phyloP scores from a whole-genome alignment of 2,797 vertebrate genomes.

The Periophthalmus magnuspinnatus region DNA sequence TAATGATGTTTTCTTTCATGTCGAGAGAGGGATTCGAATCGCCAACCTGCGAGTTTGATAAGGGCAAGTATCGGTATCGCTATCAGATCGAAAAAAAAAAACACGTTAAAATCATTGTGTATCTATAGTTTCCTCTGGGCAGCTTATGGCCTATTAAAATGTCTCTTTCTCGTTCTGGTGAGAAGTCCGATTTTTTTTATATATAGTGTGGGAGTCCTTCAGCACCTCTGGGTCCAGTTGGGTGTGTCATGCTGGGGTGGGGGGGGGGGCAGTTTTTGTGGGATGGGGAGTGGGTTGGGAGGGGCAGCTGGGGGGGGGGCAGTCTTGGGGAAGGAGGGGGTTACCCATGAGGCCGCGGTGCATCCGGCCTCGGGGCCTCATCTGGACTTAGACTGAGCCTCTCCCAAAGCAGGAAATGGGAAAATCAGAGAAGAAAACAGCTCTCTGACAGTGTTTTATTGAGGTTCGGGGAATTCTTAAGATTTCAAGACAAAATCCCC shows the following conservation, averaged over 20 bases:
- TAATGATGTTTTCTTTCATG: too few relatives aligned
- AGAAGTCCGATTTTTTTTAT: too few relatives aligned
- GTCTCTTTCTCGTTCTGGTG: not conserved
- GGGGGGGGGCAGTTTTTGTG: conserved; percentile 20
- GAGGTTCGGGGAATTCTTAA: conserved; percentile 5
- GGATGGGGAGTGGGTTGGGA: conserved; percentile 20
- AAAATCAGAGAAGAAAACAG: conserved; percentile 23
- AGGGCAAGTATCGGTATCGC: too few relatives aligned
- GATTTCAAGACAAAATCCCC: not conserved
- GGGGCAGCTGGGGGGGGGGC: too few relatives aligned
- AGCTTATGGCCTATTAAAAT: not conserved
- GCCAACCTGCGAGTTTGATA: too few relatives aligned
- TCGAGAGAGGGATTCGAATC: too few relatives aligned
- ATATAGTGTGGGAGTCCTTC: not conserved
- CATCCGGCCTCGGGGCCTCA: conserved; percentile 64
- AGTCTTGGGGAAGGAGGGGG: conserved; percentile 34
- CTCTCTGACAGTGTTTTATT: conserved; percentile 25
- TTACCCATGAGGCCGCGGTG: conserved; percentile 58
- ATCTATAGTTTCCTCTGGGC: too few relatives aligned
- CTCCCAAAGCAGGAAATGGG: conserved; percentile 58
- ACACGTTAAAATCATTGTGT: too few relatives aligned
- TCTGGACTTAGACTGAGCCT: conserved; percentile 58
- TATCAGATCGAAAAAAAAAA: too few relatives aligned
- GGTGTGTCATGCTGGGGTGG: conserved; percentile 37
- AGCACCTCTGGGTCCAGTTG: conserved; percentile 5